phyloP scores from a whole-genome alignment of 2,113 vertebrate species.

The Ammodytes dubius region DNA sequence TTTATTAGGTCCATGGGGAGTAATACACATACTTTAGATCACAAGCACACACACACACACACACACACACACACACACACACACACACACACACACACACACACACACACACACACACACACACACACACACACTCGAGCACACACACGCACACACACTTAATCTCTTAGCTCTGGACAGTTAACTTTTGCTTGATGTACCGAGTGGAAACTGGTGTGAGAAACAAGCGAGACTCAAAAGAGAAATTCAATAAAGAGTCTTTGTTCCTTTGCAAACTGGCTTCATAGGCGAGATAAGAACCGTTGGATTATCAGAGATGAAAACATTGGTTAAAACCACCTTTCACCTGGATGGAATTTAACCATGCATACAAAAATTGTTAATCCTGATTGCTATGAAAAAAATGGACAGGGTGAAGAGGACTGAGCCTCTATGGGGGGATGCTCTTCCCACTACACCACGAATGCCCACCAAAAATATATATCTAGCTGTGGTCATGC shows the following conservation, averaged over 20 bases:
- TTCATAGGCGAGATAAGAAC: too few species aligned
- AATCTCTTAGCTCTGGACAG: neutral
- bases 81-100: neutral
- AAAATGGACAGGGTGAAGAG: too few species aligned
- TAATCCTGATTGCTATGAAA: too few species aligned
- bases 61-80: constrained; percentile 2
- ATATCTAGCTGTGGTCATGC: neutral
- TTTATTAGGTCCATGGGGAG: too few species aligned
- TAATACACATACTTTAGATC: neutral
- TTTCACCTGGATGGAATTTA: too few species aligned
- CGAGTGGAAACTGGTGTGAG: constrained; percentile 2
- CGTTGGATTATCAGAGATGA: too few species aligned
- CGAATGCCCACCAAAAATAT: too few species aligned
- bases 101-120: neutral
- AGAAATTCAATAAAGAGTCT: constrained; percentile 36
- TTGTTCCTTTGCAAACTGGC: too few species aligned
- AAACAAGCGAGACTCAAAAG: constrained; percentile 24
- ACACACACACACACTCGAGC: neutral
- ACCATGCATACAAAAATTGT: too few species aligned
- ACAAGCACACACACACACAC: neutral
- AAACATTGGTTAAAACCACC: too few species aligned
- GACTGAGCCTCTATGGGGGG: too few species aligned
- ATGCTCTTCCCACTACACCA: too few species aligned
- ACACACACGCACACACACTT: neutral
- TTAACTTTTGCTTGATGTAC: constrained; percentile 41